phyloP scores from a whole-genome alignment of 2,113 vertebrate genomes.

The Enhydra lutris region DNA sequence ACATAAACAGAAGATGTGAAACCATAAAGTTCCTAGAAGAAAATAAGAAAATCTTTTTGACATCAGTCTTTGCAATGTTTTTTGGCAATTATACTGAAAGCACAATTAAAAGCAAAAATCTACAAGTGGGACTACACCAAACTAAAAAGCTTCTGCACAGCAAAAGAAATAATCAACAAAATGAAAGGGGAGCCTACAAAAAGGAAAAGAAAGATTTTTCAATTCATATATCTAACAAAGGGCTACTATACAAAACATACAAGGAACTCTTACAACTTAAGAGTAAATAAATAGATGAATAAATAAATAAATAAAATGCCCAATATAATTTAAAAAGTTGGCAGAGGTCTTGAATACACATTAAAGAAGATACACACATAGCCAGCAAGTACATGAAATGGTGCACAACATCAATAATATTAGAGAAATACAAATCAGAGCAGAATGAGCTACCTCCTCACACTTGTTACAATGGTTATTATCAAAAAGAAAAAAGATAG shows the following conservation, averaged over 20 bases:
- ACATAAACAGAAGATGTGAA: background rate
- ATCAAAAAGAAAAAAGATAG: background rate
- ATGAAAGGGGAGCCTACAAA: background rate
- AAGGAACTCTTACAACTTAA: background rate
- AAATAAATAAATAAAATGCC: background rate
- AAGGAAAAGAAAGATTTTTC: background rate
- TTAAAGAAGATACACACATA: background rate
- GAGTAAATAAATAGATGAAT: background rate
- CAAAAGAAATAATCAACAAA: background rate
- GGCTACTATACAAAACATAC: background rate
- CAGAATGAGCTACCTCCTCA: background rate
- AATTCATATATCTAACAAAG: background rate
- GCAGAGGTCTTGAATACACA: background rate
- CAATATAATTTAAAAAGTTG: background rate
- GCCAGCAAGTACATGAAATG: background rate
- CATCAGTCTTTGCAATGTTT: background rate
- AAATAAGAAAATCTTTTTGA: background rate
- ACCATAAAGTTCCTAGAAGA: background rate
- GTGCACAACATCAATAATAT: background rate
- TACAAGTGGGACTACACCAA: background rate
- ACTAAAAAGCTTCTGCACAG: background rate
- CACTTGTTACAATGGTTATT: background rate
- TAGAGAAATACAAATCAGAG: background rate
- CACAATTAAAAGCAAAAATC: background rate
- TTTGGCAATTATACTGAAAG: background rate